Percentiles rank a stretch among this genome's conserved stretches.
Conservation (phyloP, 2,888 invertebrate species). For the Agrotis exclamationis region DNA sequence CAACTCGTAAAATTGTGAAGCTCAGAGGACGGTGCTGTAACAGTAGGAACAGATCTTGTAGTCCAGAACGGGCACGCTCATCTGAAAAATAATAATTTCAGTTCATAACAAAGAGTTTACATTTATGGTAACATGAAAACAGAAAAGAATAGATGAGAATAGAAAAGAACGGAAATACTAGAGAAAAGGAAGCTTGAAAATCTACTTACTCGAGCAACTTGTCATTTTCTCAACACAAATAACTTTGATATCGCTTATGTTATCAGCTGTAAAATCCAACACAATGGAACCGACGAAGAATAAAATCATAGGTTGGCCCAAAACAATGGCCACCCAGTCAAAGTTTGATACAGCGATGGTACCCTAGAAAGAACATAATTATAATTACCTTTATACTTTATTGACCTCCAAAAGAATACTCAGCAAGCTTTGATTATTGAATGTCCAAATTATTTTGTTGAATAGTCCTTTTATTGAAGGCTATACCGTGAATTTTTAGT, state of each 20-base stretch:
- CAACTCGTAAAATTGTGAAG: conserved; percentile 5
- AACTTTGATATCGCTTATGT: neutral
- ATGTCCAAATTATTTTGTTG: no score
- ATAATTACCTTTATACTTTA: no score
- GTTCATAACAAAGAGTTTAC: neutral
- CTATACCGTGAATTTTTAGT: no score
- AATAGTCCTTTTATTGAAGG: no score
- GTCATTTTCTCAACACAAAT: conserved; percentile 26
- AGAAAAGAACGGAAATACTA: neutral
- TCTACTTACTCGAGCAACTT: conserved; percentile 9
- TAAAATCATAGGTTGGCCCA: neutral
- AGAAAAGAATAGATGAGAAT: no score
- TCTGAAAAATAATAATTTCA: conserved; percentile 4
- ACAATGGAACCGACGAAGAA: neutral
- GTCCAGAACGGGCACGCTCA: conserved; percentile 14
- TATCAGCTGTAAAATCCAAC: conserved; percentile 17
- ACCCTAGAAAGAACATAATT: neutral
- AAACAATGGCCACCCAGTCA: neutral
- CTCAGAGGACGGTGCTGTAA: conserved; percentile 12
- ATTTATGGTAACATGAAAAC: no score
- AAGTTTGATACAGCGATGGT: neutral
- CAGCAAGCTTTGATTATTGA: no score
- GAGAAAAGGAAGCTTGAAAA: neutral
- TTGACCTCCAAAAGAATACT: no score
- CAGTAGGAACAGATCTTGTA: conserved; percentile 5